Percentiles rank a stretch among this genome's conserved stretches.
phyloP scores from a whole-genome alignment of 2,797 vertebrate genomes.

The Mus spretus region DNA sequence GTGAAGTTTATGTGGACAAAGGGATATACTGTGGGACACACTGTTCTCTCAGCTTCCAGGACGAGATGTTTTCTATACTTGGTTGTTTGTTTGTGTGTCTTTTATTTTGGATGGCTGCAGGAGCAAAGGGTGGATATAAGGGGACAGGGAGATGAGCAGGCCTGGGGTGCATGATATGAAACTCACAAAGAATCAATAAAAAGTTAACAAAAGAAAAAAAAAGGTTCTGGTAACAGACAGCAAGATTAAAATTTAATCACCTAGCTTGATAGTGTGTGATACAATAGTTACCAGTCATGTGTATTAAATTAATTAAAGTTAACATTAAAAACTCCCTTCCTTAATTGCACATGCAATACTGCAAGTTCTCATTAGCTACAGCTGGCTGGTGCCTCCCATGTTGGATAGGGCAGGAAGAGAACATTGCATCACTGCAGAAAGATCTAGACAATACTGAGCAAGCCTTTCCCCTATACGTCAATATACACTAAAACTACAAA shows the following conservation, averaged over 20 bases:
- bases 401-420: not conserved
- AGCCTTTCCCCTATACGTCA: conserved; percentile 76
- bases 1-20: not conserved
- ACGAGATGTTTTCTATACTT: not conserved
- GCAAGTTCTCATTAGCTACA: not conserved
- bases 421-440: not conserved
- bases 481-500: conserved; percentile 84
- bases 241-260: conserved; percentile 86
- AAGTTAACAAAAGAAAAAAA: not conserved
- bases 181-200: not conserved
- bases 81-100: not conserved
- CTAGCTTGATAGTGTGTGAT: conserved; percentile 65
- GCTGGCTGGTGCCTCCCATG: too few relatives aligned
- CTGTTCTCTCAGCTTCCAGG: not conserved
- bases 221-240: conserved; percentile 83
- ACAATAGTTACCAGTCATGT: not conserved
- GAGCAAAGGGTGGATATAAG: not conserved
- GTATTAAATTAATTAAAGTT: conserved; percentile 46
- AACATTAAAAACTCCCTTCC: not conserved
- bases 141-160: not conserved
- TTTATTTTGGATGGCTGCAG: not conserved
- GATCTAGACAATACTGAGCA: not conserved
- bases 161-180: not conserved
- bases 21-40: not conserved
- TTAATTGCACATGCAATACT: not conserved